Evolutionary conservation across 1,140 invertebrate species (phyloP).

Genomic region (Dryas iulia): DNA sequence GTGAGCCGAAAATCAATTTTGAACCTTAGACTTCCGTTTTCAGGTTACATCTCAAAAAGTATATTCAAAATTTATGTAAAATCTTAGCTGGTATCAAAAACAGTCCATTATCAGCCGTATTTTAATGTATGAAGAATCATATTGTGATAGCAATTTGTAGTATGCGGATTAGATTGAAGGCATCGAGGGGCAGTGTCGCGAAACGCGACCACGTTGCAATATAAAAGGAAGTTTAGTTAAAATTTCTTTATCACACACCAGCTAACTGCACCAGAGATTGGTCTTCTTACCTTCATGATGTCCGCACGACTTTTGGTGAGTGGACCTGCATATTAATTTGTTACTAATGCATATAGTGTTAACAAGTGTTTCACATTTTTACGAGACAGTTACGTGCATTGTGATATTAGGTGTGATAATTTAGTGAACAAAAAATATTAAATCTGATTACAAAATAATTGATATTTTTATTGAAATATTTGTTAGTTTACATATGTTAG

Average conservation of each 20-base stretch:
- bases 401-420: background rate
- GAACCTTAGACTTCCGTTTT: conserved; percentile 29
- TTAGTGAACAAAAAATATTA: too few relatives aligned
- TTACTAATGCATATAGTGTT: background rate
- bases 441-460: too few relatives aligned
- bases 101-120: conserved; percentile 17
- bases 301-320: conserved; percentile 68
- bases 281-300: conserved; percentile 50
- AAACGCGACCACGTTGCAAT: conserved; percentile 75
- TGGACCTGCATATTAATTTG: conserved; percentile 22
- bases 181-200: conserved; percentile 68
- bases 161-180: conserved; percentile 46
- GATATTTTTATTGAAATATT: too few relatives aligned
- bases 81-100: conserved; percentile 3
- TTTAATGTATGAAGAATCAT: conserved; percentile 6
- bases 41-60: conserved; percentile 35
- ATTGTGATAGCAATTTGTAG: conserved; percentile 17
- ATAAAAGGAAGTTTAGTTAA: conserved; percentile 78
- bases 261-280: conserved; percentile 55
- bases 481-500: too few relatives aligned
- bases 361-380: background rate
- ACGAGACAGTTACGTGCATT: background rate
- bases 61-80: conserved; percentile 22
- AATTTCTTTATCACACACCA: conserved; percentile 75
- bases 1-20: conserved; percentile 24